Base-by-base conservation (phyloP, 2,888 invertebrate species). In the Clistopyga incitator region DNA sequence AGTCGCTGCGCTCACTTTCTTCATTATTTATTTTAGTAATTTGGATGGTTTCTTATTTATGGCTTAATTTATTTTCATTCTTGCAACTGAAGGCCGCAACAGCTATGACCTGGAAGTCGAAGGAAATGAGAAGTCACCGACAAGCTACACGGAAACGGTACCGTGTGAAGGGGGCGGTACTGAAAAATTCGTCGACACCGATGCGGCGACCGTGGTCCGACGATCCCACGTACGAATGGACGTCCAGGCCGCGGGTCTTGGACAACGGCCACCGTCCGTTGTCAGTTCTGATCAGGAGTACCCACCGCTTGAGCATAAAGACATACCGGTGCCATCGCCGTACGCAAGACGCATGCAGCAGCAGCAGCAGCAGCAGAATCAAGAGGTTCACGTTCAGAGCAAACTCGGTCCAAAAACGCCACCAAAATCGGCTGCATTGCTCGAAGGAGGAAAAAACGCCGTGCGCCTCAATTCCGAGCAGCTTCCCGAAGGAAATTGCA, bases 231-330 rank as follows among this genome's bases (percentile, higher is more conserved):
- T 95, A 86, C 95, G 95, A 29, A 93, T 96, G 71, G 95, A 95
- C 91, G 94, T 96, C 90, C 95, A 95, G 84, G 95, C 95, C 15
- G 95, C 95, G 23, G 95, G 95, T 34, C 90, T 95, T 86, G 95
- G 95, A 88, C 95, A 94, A 81, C 95, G 94, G 86, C 95, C 95
- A 89, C 94, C 96, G 15, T 96, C 96, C 85, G 95, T 96, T 82
- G 95, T 96, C 70, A 96, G 96, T 88, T 92, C 92, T 0, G 92
- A 92, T 80, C 91, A 91, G 78, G 92, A 92, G 68, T 89, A 90
- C 85, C 91, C 90, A 34, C 85, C 92, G 0, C 76, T 92, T 78
- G 91, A 91, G 68, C 89, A 91, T 76, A 91, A 91, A 82, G 91
- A 92, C 29, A 90, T 90, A 72, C 90, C 90, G 6, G 83, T 91